Percentiles rank a stretch among this genome's conserved stretches.
phyloP scores from a whole-genome alignment of 2,888 invertebrate genomes.

The Lasioglossum vierecki region DNA sequence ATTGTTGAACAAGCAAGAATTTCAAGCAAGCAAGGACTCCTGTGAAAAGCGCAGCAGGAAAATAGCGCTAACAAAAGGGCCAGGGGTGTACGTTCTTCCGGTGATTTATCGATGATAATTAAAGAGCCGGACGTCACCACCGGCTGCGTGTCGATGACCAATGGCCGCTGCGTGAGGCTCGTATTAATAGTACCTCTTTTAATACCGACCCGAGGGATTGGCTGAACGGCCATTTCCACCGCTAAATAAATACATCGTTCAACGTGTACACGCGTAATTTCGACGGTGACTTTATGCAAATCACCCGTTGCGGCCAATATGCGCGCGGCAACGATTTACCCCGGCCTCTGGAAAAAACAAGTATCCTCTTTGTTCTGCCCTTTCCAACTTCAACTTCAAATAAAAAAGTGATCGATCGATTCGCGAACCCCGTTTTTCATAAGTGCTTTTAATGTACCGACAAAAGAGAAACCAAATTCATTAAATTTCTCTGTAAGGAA shows the following conservation, averaged over 20 bases:
- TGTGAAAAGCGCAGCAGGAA: slow-evolving; percentile 34
- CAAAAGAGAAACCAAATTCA: not conserved
- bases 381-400: not conserved
- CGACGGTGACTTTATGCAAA: slow-evolving; percentile 46
- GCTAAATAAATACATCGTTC: slow-evolving; percentile 53
- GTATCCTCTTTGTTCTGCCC: not conserved
- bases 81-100: slow-evolving; percentile 41
- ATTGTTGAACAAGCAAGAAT: slow-evolving; percentile 8
- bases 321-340: not conserved
- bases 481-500: not conserved
- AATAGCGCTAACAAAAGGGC: slow-evolving; percentile 41
- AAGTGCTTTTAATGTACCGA: not conserved
- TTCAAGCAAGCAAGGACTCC: slow-evolving; percentile 13
- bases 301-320: slow-evolving; percentile 18
- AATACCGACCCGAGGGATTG: slow-evolving; percentile 49
- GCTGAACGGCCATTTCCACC: slow-evolving; percentile 44
- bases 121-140: slow-evolving; percentile 79
- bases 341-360: slow-evolving; percentile 12
- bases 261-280: slow-evolving; percentile 27
- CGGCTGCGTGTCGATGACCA: slow-evolving; percentile 80
- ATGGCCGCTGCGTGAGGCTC: slow-evolving; percentile 77
- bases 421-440: not conserved
- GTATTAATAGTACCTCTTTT: slow-evolving; percentile 76
- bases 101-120: slow-evolving; percentile 80
- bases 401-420: not conserved